phyloP scores from a whole-genome alignment of 1,140 invertebrate species.

The Copidosoma floridanum region DNA sequence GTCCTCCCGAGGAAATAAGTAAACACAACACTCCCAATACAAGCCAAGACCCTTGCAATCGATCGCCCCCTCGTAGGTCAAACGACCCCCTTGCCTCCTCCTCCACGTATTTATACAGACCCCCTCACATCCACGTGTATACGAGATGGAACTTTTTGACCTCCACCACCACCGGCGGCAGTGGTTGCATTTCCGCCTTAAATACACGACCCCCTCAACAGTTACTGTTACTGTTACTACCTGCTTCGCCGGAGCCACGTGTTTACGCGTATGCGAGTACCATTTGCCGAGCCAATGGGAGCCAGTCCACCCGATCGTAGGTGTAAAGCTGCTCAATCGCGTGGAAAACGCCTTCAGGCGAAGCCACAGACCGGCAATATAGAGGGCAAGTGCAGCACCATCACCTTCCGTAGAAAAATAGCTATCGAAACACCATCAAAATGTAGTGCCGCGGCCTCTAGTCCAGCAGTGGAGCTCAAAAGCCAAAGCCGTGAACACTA shows the following conservation, averaged over 20 bases:
- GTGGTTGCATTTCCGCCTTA: too few relatives aligned
- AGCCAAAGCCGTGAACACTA: slow-evolving; percentile 13
- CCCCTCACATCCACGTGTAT: not conserved
- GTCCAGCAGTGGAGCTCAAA: too few relatives aligned
- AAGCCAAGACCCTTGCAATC: too few relatives aligned
- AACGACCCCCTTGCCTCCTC: not conserved
- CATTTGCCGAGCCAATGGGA: not conserved
- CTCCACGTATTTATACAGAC: not conserved
- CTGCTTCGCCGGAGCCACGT: not conserved
- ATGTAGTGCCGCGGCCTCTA: too few relatives aligned
- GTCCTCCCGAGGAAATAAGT: too few relatives aligned
- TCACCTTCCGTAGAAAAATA: too few relatives aligned
- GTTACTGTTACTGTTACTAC: slow-evolving; percentile 21
- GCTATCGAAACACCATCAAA: slow-evolving; percentile 3
- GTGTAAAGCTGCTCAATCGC: slow-evolving; percentile 1
- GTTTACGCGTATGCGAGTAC: slow-evolving; percentile 1
- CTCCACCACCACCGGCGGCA: too few relatives aligned
- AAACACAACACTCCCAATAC: too few relatives aligned
- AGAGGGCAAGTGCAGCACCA: too few relatives aligned
- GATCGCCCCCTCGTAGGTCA: too few relatives aligned
- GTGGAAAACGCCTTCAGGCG: not conserved
- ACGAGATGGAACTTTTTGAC: not conserved
- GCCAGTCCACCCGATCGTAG: not conserved
- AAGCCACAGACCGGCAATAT: too few relatives aligned
- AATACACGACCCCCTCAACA: not conserved